Conservation (phyloP, 2,888 invertebrate species). For the Drosophila flavopinicola region DNA sequence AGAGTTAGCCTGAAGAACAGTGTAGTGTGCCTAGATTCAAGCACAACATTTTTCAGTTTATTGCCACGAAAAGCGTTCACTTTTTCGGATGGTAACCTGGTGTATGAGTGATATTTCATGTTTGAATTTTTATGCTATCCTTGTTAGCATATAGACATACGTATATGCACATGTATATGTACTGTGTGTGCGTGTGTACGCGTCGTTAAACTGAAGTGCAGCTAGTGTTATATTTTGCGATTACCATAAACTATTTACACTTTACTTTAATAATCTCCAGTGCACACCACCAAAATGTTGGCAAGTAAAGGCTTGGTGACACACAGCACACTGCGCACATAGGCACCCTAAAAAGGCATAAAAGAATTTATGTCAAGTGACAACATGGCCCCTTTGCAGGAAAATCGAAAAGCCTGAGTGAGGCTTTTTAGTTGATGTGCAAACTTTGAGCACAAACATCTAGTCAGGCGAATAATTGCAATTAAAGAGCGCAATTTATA, state of each 20-base stretch:
- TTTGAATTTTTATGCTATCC: constrained; percentile 37
- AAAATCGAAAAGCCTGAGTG: constrained; percentile 20
- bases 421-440: constrained; percentile 28
- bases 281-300: constrained; percentile 45
- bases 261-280: constrained; percentile 62
- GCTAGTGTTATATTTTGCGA: constrained; percentile 56
- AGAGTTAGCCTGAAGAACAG: neutral
- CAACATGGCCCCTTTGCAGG: constrained; percentile 26
- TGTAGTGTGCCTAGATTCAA: neutral
- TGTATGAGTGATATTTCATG: constrained; percentile 79
- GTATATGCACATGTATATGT: neutral
- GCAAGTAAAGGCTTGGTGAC: constrained; percentile 35
- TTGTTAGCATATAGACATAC: constrained; percentile 12
- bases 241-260: constrained; percentile 77
- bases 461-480: constrained; percentile 69
- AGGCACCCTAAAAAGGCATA: constrained; percentile 33
- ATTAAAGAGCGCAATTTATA: constrained; percentile 65
- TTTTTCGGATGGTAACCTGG: constrained; percentile 24
- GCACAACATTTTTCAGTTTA: constrained; percentile 15
- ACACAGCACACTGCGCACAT: neutral
- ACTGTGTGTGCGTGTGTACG: constrained; percentile 9
- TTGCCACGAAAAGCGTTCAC: constrained; percentile 21
- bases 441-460: constrained; percentile 56
- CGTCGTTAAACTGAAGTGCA: constrained; percentile 58
- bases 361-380: constrained; percentile 66